These are phyloP conservation scores for Prunella himalayana DNA, from an alignment of 2,113 vertebrate genomes.

Conservation along the genomic window DNA sequence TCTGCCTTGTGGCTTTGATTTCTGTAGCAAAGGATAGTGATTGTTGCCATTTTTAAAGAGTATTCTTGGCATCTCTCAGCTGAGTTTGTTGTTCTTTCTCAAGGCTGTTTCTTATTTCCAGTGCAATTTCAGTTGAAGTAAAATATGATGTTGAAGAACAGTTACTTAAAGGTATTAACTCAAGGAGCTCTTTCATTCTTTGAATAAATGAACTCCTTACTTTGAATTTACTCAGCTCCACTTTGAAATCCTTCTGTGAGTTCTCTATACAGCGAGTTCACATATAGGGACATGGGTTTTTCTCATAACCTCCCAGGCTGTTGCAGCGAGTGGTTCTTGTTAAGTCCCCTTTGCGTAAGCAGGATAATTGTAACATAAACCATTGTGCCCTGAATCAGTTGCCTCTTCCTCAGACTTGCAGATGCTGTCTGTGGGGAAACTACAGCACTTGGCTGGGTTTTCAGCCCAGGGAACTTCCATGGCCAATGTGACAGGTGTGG, in stretches of 20 bases:
- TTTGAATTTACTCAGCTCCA: not conserved
- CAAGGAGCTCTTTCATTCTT: not conserved
- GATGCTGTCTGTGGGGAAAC: not conserved
- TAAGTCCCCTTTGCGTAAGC: not conserved
- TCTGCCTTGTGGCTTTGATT: not conserved
- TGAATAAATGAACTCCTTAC: not conserved
- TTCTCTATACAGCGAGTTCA: not conserved
- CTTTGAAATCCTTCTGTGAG: not conserved
- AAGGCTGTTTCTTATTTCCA: not conserved
- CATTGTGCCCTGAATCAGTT: not conserved
- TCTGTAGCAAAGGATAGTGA: not conserved
- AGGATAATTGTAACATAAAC: not conserved
- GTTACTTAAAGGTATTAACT: not conserved
- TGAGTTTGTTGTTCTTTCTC: not conserved
- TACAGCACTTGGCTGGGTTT: not conserved
- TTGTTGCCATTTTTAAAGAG: not conserved
- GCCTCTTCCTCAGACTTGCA: not conserved
- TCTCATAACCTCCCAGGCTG: not conserved
- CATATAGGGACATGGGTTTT: not conserved
- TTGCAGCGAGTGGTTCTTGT: not conserved
- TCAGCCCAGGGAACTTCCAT: not conserved
- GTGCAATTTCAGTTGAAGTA: not conserved
- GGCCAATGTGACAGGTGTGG: fast-evolving
- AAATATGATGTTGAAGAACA: not conserved
- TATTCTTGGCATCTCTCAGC: not conserved